Evolutionary conservation across 2,797 vertebrate genomes (phyloP), one percentile per base, ranked within the genome.

Genomic region (Antrozous pallidus): DNA sequence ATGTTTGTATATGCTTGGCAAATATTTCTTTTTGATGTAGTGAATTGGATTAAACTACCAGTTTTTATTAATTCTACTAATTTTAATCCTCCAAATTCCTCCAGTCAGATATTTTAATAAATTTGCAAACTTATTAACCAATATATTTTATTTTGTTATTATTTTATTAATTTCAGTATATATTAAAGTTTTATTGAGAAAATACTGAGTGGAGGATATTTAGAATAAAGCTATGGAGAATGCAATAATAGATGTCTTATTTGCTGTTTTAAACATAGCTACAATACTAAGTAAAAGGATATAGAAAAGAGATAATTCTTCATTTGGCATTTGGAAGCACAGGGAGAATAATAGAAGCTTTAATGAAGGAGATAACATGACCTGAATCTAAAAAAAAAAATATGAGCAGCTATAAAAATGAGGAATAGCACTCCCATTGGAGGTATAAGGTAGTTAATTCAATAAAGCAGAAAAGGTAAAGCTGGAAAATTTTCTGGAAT

Each of bases 1-100:
- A 88, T 93, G 11, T 95, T 94, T 94, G 20, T 56, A 45, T 67
- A 88, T 90, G 6, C 7, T 82, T 85, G 38, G 9, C 26, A 95
- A 91, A 61, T 91, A 92, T 90, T 84, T 84, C 8, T 71, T 94
- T 87, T 51, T 91, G 8, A 4, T 91, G 2, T 61, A 82, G 26
- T 91, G 4, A 2, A 6, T 94, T 94, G 42, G 22, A 54, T 56
- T 24, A 78, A 93, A 74, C 14, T 54, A 88, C 0, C 5, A 88
- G 28, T 81, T 40, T 93, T 74, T 61, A 89, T 73, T 61, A 95
- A 74, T 67, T 7, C 3, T 85, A 22, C 17, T 77, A 31, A 42
- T 77, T 63, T 91, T 82, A 65, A 47, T 65, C 1, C 4, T 58
- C 31, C 17, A 82, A 70, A 83, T 91, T 70, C 8, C 31, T 92